Base-by-base conservation (phyloP, 2,113 vertebrate genomes). In the Nerophis lumbriciformis region DNA sequence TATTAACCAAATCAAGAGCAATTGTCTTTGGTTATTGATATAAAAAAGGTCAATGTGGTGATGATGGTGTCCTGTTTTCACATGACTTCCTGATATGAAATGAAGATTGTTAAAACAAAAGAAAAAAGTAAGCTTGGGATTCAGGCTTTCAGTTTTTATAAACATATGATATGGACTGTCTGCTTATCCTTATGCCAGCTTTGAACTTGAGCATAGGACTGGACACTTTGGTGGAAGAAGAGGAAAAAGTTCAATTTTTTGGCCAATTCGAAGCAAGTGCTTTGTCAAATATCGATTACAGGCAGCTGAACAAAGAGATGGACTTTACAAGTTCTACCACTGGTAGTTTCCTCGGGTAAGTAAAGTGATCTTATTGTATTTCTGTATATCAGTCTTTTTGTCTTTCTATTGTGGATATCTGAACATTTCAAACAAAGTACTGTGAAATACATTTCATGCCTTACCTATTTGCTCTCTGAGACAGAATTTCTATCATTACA, bases 211-310 rank as follows among this genome's bases (percentile, higher is more conserved):
- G 49, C 48, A 21, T 83, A 75, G 93, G 93, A 55, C 47, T 96
- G 80, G 93, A 96, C 81, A 94, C 93, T 6, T 83, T 96, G 77
- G 91, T 93, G 76, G 95, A 98, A 61, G 85, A 94, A 75, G 90
- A 95, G 65, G 95, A 95, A 73, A 96, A 96, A 78, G 89, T 90
- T 2, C 65, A 72, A n/a, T 94, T 98, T 83, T 96, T 97, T 76
- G 87, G 91, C 35, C 88, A 82, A 35, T 87, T 97, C 6, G 93
- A 96, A 70, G 90, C 36, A 51, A 93, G 87, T 54, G 87, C 89
- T 53, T 91, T 89, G 5, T 92, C 92, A 16, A 82, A 90, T 38
- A 80, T 94, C 74, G 93, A 97, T 83, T 94, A 94, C 79, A 90
- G 90, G 36, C 92, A 77, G 77, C 79, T 94, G 78, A 95, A 94